Percentiles rank a stretch among this genome's conserved stretches.
Conservation (phyloP, 2,113 vertebrate species). For the Haemorhous mexicanus region DNA sequence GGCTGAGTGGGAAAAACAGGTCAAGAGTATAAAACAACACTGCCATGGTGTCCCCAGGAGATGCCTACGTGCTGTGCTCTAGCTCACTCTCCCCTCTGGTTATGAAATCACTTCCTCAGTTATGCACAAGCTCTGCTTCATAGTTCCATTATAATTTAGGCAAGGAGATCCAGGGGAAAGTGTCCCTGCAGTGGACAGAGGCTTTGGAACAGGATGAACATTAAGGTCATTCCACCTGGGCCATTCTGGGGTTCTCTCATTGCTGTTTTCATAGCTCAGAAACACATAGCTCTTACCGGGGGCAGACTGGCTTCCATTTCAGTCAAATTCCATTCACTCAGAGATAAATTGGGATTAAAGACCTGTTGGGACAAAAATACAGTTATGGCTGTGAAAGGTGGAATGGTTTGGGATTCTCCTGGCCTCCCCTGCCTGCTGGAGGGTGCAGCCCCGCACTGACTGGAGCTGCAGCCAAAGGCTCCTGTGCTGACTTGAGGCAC, state of each 20-base stretch:
- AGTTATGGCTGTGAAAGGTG: neutral
- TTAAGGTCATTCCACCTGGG: neutral
- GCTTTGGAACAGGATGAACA: neutral
- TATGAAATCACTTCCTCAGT: neutral
- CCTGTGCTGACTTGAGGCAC: neutral
- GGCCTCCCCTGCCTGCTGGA: neutral
- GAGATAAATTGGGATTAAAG: constrained; percentile 81
- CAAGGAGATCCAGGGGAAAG: neutral
- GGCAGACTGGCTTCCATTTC: constrained; percentile 85
- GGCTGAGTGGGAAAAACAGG: neutral
- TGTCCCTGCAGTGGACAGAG: neutral
- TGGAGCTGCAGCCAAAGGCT: neutral
- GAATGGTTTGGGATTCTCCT: neutral
- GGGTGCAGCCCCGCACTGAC: neutral
- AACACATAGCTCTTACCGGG: constrained; percentile 73
- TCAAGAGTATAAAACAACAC: neutral
- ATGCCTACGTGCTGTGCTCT: neutral
- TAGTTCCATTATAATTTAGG: neutral
- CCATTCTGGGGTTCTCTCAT: neutral
- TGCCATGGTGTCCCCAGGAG: neutral
- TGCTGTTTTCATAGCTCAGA: neutral
- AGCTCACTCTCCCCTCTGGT: neutral
- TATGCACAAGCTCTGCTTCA: neutral
- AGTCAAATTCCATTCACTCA: constrained; percentile 86
- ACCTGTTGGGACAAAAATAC: constrained; percentile 64